Evolutionary conservation across 2,797 vertebrate genomes (phyloP), one percentile per base, ranked within the genome.

Genomic region (Macrochelys suwanniensis): DNA sequence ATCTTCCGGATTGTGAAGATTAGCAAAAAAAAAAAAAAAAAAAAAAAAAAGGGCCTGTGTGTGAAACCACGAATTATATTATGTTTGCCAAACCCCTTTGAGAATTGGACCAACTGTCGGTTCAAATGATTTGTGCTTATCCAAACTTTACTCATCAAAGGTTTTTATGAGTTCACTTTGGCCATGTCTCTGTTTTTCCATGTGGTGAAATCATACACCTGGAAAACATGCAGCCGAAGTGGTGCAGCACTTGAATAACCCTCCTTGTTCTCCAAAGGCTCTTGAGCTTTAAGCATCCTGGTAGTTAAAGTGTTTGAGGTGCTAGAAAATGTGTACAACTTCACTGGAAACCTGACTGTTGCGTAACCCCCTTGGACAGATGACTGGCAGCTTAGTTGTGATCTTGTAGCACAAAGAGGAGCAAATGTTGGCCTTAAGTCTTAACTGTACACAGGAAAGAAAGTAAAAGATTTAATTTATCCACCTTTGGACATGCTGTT

Each of bases 171-270:
- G 97, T 97, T 96, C 95, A 96, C 90, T 93, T 95, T 96, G 97
- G 97, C 97, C 97, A 78, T 59, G 85, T 95, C 74, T 50, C 57
- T 95, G 95, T 97, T 96, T 98, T 98, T 97, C 97, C 95, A 77
- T 61, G 92, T 95, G 95, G 96, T 97, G 97, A 98, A 97, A 94
- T 98, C 98, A 98, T 94, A 94, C 92, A 97, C 97, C 98, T 98
- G 97, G 97, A 97, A 97, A 96, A 96, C 80, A 80, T 15, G 96
- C 93, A 93, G 95, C 96, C 94, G 71, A 78, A 97, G 97, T 56
- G 47, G 95, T 96, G 93, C 85, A 82, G 90, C 2, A 90, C 89
- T 88, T 98, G 97, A 98, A 98, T 97, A 95, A 93, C 90, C 86
- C 85, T 83, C 94, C 97, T 98, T 98, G 98, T 98, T 98, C 97